Conservation (phyloP, 30 jellyfish, hydroid and myxozoan species). For the Pelagia noctiluca region DNA sequence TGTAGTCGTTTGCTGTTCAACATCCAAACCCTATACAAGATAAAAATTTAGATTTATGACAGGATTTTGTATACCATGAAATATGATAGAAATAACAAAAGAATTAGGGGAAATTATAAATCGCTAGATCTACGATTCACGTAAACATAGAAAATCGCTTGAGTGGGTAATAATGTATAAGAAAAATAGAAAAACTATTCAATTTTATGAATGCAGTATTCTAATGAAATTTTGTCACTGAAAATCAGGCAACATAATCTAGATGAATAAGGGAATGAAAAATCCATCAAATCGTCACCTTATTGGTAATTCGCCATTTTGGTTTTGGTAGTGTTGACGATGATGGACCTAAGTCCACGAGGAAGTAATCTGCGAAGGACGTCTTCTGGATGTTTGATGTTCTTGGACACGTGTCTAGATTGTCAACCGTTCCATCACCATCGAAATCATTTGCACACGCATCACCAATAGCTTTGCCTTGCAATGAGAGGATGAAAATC, state of each 20-base stretch:
- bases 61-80: not conserved
- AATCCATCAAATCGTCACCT: conserved; percentile 33
- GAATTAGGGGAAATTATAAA: no score
- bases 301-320: conserved; percentile 75
- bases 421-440: conserved; percentile 73
- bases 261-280: not conserved
- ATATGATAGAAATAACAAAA: no score
- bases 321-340: conserved; percentile 84
- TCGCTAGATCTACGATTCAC: no score
- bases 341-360: conserved; percentile 77
- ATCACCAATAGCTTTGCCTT: conserved; percentile 84
- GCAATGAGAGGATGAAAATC: not conserved
- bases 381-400: conserved; percentile 72
- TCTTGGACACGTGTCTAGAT: conserved; percentile 72
- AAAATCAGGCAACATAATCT: not conserved
- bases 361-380: conserved; percentile 58
- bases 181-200: not conserved
- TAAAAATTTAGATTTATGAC: not conserved
- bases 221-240: not conserved
- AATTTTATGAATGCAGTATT: not conserved
- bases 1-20: conserved; percentile 75
- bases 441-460: conserved; percentile 90
- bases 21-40: conserved; percentile 78
- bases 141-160: no score
- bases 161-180: not conserved